phyloP scores from a whole-genome alignment of 2,113 vertebrate genomes.

The Himantopus leucocephalus region DNA sequence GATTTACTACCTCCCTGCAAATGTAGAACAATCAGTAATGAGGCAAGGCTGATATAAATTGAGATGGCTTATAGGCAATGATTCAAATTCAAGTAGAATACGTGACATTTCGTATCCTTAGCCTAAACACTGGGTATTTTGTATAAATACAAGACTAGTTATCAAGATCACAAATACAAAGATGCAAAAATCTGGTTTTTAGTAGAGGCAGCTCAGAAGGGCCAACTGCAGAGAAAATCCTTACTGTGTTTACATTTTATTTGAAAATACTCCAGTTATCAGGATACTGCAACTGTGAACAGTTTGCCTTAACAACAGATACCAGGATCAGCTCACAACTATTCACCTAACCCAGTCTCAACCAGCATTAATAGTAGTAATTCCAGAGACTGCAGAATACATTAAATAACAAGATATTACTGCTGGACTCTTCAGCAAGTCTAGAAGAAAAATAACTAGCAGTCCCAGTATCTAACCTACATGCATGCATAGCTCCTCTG shows the following conservation, averaged over 20 bases:
- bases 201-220: background rate
- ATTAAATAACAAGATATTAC: background rate
- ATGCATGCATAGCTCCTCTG: background rate
- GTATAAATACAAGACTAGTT: background rate
- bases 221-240: background rate
- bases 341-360: background rate
- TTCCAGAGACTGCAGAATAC: background rate
- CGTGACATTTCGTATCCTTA: background rate
- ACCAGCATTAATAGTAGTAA: background rate
- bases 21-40: background rate
- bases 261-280: background rate
- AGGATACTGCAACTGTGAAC: background rate
- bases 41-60: background rate
- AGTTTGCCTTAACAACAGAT: background rate
- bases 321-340: background rate
- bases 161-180: background rate
- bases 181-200: background rate
- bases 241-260: background rate
- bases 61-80: background rate
- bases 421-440: background rate
- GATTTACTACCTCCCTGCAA: background rate
- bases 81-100: background rate
- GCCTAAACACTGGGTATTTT: background rate
- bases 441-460: background rate
- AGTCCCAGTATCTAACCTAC: background rate